These are phyloP conservation scores for Delichon dasypus DNA, from an alignment of 2,797 vertebrate species.

Conservation along the genomic window DNA sequence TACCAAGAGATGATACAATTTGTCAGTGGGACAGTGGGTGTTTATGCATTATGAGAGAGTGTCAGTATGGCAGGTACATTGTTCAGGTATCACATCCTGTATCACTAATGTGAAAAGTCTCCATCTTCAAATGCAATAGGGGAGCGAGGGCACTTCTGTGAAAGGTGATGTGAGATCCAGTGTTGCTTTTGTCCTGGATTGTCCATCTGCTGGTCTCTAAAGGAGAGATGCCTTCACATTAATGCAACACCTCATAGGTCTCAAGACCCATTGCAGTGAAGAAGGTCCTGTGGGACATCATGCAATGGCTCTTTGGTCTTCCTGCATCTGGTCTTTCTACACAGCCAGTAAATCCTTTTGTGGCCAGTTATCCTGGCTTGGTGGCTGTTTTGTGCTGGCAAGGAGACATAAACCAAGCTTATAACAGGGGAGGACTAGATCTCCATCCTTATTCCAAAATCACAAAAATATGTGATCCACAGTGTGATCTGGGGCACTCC, in stretches of 20 bases:
- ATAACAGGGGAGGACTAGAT: neutral
- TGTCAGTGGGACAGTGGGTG: neutral
- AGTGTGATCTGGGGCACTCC: neutral
- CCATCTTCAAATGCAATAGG: neutral
- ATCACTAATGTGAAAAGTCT: neutral
- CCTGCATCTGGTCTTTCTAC: neutral
- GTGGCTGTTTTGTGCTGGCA: neutral
- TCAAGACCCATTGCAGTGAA: neutral
- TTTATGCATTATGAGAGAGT: neutral
- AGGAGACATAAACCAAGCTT: neutral
- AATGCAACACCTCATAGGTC: rapidly evolving
- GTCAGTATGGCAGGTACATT: neutral
- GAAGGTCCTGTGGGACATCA: rapidly evolving
- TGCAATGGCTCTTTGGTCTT: neutral
- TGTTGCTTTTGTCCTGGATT: neutral
- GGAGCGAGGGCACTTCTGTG: rapidly evolving
- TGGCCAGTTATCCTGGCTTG: neutral
- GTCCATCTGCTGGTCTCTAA: neutral
- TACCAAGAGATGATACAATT: neutral
- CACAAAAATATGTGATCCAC: rapidly evolving
- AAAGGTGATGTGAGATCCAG: neutral
- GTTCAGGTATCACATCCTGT: neutral
- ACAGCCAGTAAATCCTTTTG: neutral
- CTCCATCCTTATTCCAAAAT: neutral
- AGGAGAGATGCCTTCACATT: neutral